Conservation (phyloP, 2,888 invertebrate species). For the Theristus sp. region DNA sequence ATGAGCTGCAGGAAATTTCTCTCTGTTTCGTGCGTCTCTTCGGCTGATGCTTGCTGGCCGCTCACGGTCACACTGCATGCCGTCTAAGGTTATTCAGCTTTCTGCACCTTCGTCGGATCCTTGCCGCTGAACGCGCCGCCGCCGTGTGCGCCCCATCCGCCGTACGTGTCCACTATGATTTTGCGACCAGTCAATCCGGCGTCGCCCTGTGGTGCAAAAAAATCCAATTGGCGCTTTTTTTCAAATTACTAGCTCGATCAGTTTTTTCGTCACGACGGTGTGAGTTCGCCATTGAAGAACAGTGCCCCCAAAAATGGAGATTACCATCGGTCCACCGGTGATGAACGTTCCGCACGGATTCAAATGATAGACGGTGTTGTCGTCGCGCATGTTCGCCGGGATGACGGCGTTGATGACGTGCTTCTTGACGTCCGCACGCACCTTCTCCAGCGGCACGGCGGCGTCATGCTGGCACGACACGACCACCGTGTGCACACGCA, state of each 20-base stretch:
- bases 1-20: too few species aligned
- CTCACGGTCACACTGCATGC: too few species aligned
- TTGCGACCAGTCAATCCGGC: slow-evolving; percentile 61
- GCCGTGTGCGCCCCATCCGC: slow-evolving; percentile 97
- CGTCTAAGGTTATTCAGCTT: neutral
- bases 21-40: too few species aligned
- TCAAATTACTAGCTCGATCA: too few species aligned
- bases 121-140: slow-evolving; percentile 99
- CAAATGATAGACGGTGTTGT: slow-evolving; percentile 68
- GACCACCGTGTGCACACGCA: slow-evolving; percentile 84
- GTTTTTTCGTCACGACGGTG: neutral
- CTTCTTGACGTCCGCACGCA: slow-evolving; percentile 51
- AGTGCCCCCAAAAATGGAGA: neutral
- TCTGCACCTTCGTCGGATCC: slow-evolving; percentile 47
- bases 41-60: too few species aligned
- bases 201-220: slow-evolving; percentile 6
- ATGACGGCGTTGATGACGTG: slow-evolving; percentile 78
- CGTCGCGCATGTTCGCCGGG: slow-evolving; percentile 69
- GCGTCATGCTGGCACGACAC: slow-evolving; percentile 90
- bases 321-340: slow-evolving; percentile 82
- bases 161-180: slow-evolving; percentile 95
- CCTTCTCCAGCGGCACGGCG: slow-evolving; percentile 48
- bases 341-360: slow-evolving; percentile 90
- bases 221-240: too few species aligned
- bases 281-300: neutral